Percentiles rank a stretch among this genome's conserved stretches.
These are phyloP conservation scores for Synergus umbraculus DNA, from an alignment of 2,888 invertebrate genomes.

Conservation along the genomic window DNA sequence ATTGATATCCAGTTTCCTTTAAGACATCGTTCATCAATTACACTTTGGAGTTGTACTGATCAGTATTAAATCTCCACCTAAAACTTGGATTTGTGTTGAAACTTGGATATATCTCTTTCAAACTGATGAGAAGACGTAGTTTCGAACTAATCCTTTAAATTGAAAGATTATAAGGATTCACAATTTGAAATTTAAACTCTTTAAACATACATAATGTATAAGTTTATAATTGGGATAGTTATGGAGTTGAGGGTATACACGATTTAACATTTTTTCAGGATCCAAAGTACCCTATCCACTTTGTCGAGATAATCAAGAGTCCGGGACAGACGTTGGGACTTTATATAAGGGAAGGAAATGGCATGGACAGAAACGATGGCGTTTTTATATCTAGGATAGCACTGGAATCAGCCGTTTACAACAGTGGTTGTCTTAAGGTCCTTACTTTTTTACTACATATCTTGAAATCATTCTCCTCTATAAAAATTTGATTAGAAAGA, in stretches of 20 bases:
- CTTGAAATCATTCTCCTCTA: neutral
- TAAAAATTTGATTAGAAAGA: neutral
- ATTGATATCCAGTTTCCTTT: neutral
- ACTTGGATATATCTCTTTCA: neutral
- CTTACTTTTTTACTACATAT: slow-evolving; percentile 46
- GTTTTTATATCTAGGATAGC: slow-evolving; percentile 99
- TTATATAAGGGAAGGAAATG: slow-evolving; percentile 99
- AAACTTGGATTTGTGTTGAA: neutral
- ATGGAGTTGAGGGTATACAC: neutral
- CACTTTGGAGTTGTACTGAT: neutral
- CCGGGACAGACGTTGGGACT: slow-evolving; percentile 99
- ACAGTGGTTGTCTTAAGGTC: slow-evolving; percentile 95
- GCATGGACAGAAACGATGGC: slow-evolving; percentile 95
- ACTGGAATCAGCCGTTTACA: slow-evolving; percentile 96
- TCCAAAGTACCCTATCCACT: slow-evolving; percentile 88
- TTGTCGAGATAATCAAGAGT: slow-evolving; percentile 98
- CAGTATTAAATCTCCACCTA: neutral
- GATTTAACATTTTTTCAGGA: slow-evolving; percentile 78
- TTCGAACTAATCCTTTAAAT: neutral
- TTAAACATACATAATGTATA: too few relatives aligned
- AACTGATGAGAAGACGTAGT: neutral
- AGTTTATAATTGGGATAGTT: neutral
- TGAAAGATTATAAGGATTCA: neutral
- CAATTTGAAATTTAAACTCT: too few relatives aligned
- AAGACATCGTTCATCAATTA: neutral